These are phyloP conservation scores for Paramormyrops kingsleyae DNA, from an alignment of 2,113 vertebrate species.

Conservation along the genomic window DNA sequence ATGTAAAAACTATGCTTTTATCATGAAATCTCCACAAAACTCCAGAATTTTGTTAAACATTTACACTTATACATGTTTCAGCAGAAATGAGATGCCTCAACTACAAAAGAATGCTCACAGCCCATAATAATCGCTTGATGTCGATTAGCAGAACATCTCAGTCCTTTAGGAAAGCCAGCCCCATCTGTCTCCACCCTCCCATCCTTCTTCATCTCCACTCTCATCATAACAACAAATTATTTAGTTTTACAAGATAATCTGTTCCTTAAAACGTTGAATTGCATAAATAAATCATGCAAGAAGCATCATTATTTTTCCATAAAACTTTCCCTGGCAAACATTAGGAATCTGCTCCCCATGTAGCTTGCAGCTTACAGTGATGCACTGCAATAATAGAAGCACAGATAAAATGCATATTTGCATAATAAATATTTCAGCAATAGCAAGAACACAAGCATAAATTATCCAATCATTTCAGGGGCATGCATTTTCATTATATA, in stretches of 20 bases:
- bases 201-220: neutral
- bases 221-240: neutral
- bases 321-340: neutral
- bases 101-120: neutral
- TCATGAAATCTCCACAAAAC: neutral
- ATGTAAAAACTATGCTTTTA: neutral
- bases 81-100: neutral
- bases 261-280: neutral
- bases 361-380: neutral
- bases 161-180: neutral
- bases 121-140: neutral
- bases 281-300: neutral
- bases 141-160: neutral
- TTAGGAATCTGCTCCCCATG: neutral
- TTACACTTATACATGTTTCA: neutral
- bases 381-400: neutral
- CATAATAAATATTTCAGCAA: neutral
- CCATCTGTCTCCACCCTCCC: neutral
- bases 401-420: neutral
- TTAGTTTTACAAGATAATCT: constrained; percentile 2
- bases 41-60: neutral
- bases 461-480: neutral
- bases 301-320: neutral
- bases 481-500: neutral
- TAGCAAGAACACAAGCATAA: neutral